Base-by-base conservation (phyloP, 2,113 vertebrate genomes). In the Erpornis zantholeuca region DNA sequence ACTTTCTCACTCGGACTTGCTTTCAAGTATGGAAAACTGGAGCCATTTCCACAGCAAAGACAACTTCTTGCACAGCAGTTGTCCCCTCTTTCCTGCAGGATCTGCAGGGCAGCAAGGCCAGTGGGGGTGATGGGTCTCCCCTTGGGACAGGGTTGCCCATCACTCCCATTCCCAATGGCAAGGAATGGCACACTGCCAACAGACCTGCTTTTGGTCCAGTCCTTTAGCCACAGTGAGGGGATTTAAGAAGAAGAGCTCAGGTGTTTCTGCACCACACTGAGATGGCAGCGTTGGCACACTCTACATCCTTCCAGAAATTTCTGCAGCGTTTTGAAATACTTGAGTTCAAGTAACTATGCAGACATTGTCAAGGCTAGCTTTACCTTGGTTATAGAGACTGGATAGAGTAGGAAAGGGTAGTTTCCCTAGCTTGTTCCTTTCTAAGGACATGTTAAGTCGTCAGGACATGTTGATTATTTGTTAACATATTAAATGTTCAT, bases 221-320 rank as follows among this genome's bases (percentile, higher is more conserved):
- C 15, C 16, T 71, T 47, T 31, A 70, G 59, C 8, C 11, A 44
- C 24, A 28, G 10, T 18, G 31, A 77, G 12, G 2, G 1, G 2
- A 8, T 40, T 56, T 45, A 10, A 36, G 8, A 81, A 28, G 33
- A 70, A 71, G 76, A 83, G 3, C 31, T 53, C 4, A 2, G 12
- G 21, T 40, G 12, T 49, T 61, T 88, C 49, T 70, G 42, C 1
- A 5, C 10, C 33, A 35, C 42, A 15, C 35, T 57, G 50, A 65
- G 22, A 38, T 9, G 0, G 42, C 20, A 82, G 15, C 20, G 18
- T 16, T 90, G 60, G 24, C 21, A 59, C 4, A 19, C 5, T 24
- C 47, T 68, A 22, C 40, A 35, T n/a, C 29, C 56, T 92, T 92
- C 68, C 24, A 94, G 76, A 94, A 92, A 61, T 59, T 83, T 86